Conservation (phyloP, 2,113 vertebrate species). For the Elgaria multicarinata region DNA sequence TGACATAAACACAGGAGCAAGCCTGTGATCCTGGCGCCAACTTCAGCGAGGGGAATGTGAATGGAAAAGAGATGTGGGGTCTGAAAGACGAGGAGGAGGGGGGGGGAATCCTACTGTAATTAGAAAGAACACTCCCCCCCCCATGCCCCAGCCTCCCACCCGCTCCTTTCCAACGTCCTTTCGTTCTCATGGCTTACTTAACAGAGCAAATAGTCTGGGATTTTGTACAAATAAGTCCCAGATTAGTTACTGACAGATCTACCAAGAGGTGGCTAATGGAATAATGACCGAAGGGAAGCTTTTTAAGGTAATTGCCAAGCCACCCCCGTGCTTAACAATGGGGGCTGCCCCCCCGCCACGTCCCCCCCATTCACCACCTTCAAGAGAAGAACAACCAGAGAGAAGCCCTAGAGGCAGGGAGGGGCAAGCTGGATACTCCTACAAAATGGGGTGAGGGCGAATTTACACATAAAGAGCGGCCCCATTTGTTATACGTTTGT, state of each 20-base stretch:
- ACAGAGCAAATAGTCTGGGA: conserved; percentile 72
- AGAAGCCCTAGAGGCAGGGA: not conserved
- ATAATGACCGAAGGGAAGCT: conserved; percentile 67
- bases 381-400: not conserved
- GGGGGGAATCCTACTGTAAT: conserved; percentile 68
- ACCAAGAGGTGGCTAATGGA: conserved; percentile 74
- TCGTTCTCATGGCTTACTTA: conserved; percentile 70
- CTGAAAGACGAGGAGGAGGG: conserved; percentile 57
- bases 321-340: conserved; percentile 38
- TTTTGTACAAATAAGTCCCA: conserved; percentile 73
- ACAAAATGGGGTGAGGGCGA: not conserved
- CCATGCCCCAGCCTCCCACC: too few relatives aligned
- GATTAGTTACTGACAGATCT: conserved; percentile 74
- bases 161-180: not conserved
- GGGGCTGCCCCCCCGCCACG: not conserved
- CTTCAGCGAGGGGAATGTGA: conserved; percentile 83
- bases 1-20: conserved; percentile 88
- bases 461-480: too few relatives aligned
- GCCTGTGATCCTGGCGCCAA: conserved; percentile 86
- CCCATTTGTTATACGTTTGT: too few relatives aligned
- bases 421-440: not conserved
- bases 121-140: conserved; percentile 75
- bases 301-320: conserved; percentile 61
- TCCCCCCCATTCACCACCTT: not conserved
- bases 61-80: conserved; percentile 75